Evolutionary conservation across 2,113 vertebrate genomes (phyloP).

Genomic region (Solenodon paradoxus): DNA sequence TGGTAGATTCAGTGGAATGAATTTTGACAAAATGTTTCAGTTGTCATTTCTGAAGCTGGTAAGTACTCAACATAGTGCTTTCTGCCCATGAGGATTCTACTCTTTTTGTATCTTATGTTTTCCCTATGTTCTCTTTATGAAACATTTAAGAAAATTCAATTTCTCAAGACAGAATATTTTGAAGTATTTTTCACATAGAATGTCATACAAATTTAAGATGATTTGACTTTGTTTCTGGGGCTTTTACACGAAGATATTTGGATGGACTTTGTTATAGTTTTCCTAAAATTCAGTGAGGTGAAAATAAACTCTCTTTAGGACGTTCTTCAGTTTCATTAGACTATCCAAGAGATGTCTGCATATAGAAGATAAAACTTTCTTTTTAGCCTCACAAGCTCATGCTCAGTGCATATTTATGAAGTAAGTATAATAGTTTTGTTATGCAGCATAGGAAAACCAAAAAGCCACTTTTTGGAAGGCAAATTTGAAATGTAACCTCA

Average conservation of each 20-base stretch:
- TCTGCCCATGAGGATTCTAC: neutral
- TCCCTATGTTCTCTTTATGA: neutral
- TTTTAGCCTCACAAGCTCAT: neutral
- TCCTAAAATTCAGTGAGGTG: neutral
- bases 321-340: neutral
- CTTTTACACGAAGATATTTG: constrained; percentile 4
- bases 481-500: neutral
- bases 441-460: neutral
- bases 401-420: neutral
- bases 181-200: neutral
- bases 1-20: neutral
- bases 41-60: constrained; percentile 27
- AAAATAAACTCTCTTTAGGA: neutral
- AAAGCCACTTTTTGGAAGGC: constrained; percentile 18
- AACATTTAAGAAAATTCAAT: constrained; percentile 27
- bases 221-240: neutral
- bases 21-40: constrained; percentile 35
- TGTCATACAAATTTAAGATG: neutral
- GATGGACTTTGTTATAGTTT: neutral
- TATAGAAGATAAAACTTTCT: neutral
- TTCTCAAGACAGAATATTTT: neutral
- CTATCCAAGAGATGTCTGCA: neutral
- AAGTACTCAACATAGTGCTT: neutral
- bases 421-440: neutral
- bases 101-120: constrained; percentile 3